phyloP scores from a whole-genome alignment of 2,113 vertebrate species.

The Podocnemis expansa region DNA sequence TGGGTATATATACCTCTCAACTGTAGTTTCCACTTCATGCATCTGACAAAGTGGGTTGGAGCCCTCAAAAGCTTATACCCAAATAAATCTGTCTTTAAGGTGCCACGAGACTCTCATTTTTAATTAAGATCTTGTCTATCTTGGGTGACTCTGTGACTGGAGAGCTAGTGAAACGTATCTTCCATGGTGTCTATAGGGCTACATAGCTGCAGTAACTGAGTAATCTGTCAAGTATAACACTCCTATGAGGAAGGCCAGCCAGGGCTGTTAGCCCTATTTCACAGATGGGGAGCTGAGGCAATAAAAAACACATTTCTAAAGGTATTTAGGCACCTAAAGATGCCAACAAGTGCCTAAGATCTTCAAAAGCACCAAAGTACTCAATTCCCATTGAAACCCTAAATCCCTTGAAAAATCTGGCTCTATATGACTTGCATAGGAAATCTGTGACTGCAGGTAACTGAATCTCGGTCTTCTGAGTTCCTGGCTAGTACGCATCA shows the following conservation, averaged over 20 bases:
- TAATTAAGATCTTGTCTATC: neutral
- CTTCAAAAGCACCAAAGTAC: neutral
- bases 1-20: too few relatives aligned
- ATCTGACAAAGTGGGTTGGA: too few relatives aligned
- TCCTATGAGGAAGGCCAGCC: slow-evolving; percentile 14
- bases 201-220: neutral
- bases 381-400: neutral
- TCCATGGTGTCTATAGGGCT: neutral
- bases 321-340: neutral
- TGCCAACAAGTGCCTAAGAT: neutral
- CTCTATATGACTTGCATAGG: neutral
- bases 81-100: too few relatives aligned
- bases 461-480: neutral
- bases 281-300: slow-evolving; percentile 1
- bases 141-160: neutral
- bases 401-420: neutral
- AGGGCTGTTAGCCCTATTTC: neutral
- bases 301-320: slow-evolving; percentile 6
- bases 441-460: neutral
- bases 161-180: neutral
- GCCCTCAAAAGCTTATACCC: too few relatives aligned
- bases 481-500: neutral
- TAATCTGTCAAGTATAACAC: neutral
- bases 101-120: too few relatives aligned
- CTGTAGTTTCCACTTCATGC: too few relatives aligned